These are phyloP conservation scores for Hymenochirus boettgeri DNA, from an alignment of 2,113 vertebrate genomes.

Conservation along the genomic window DNA sequence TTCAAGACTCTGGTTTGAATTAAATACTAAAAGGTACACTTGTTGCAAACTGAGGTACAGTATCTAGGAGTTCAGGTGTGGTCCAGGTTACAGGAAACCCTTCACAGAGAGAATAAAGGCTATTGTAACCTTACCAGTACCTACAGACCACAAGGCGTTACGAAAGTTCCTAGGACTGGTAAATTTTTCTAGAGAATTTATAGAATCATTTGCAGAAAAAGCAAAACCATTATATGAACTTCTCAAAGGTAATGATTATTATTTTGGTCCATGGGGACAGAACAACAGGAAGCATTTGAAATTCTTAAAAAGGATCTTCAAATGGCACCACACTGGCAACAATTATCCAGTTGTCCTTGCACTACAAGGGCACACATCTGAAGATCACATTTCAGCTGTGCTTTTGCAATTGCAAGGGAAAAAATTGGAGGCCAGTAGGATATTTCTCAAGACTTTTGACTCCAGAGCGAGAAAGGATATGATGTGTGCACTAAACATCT, in stretches of 20 bases:
- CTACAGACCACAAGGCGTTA: neutral
- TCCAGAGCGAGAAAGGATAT: no score
- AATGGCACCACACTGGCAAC: no score
- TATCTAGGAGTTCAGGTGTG: neutral
- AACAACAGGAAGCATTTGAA: no score
- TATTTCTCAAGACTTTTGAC: no score
- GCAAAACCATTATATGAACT: conserved; percentile 5
- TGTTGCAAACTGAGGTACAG: neutral
- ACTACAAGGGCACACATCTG: no score
- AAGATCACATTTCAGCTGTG: no score
- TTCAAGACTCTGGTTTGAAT: neutral
- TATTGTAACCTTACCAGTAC: neutral
- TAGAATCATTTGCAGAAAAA: conserved; percentile 5
- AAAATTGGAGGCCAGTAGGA: no score
- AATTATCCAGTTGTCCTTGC: no score
- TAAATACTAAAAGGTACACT: neutral
- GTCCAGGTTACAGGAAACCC: neutral
- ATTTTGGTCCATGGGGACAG: no score
- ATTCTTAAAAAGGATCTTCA: no score
- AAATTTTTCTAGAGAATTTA: conserved; percentile 1
- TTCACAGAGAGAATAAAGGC: neutral
- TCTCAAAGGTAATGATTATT: neutral
- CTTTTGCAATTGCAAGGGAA: no score
- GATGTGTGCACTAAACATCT: no score
- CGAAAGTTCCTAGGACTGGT: neutral